A percentile compares a stretch with the other conserved stretches of the same genome.
Conservation (phyloP, 30 jellyfish, hydroid and myxozoan genomes). For the Clytia hemisphaerica region DNA sequence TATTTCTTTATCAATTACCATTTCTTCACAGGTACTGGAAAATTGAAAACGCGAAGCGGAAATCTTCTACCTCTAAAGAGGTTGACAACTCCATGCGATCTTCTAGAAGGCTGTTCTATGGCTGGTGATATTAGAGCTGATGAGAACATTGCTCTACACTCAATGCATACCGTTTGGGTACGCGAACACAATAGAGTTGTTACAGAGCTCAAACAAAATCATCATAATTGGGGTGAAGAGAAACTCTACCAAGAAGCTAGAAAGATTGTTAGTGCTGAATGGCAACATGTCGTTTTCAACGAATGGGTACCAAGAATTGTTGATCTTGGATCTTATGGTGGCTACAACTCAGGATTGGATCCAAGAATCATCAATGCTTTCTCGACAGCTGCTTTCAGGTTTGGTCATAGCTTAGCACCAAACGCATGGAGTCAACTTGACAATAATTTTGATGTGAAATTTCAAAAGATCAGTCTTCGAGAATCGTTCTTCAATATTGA, state of each 20-base stretch:
- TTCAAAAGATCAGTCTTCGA: constrained; percentile 27
- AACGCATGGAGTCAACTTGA: constrained; percentile 13
- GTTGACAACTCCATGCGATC: no score
- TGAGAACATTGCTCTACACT: constrained; percentile 53
- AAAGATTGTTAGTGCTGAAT: constrained; percentile 55
- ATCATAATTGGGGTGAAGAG: constrained; percentile 65
- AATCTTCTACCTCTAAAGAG: no score
- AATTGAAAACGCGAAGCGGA: no score
- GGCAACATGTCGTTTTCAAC: constrained; percentile 51
- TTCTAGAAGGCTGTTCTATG: constrained; percentile 69
- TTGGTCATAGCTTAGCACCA: constrained; percentile 36
- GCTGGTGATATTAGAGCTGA: constrained; percentile 83
- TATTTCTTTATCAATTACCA: no score
- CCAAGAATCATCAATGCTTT: constrained; percentile 33
- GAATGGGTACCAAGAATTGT: constrained; percentile 64
- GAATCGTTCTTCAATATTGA: constrained; percentile 37
- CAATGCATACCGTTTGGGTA: constrained; percentile 62
- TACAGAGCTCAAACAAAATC: constrained; percentile 31
- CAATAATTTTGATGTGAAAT: background rate
- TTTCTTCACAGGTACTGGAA: no score
- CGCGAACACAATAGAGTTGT: constrained; percentile 75
- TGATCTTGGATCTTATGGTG: constrained; percentile 29
- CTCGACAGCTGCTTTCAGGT: constrained; percentile 37
- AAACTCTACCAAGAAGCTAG: constrained; percentile 58
- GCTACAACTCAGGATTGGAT: constrained; percentile 47